Evolutionary conservation across 2,113 vertebrate genomes (phyloP), one percentile per base, ranked within the genome.

Genomic region (Malaclemys terrapin): DNA sequence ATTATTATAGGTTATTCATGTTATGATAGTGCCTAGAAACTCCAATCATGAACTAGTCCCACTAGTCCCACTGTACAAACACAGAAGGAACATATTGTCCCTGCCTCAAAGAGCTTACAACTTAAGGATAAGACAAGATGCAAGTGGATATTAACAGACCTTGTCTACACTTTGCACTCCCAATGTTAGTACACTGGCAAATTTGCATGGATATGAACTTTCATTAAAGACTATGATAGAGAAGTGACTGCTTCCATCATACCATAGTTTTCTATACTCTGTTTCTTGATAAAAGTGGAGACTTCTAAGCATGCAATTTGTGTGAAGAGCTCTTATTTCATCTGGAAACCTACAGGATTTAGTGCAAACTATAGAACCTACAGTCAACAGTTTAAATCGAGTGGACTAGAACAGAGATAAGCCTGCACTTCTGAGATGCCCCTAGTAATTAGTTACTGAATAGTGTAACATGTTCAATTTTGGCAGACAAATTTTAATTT

Each of bases 401-500:
- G 82, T 86, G 45, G 54, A 85, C 53, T 96, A 82, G n/a, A 97
- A 96, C 92, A 92, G 82, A 96, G 88, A 96, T 89, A 42, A 14
- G 65, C 72, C 87, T 93, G 79, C 5, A 69, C 87, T 94, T 96
- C 84, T 94, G 91, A 95, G 47, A 72, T 93, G 72, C 1, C 17
- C 42, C 49, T 19, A 84, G 92, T 88, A 96, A 97, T 96, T 96
- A 97, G n/a, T 83, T 96, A 65, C 45, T 53, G 75, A 93, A 52
- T 25, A 93, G 38, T 76, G 80, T 82, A 93, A 97, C 92, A 95
- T n/a, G 42, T 92, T 98, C 54, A 90, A 84, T 31, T 91, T 8
- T 7, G 82, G 87, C 49, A 95, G 92, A 97, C 94, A 88, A 96
- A 96, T 97, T 97, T 95, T 93, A 93, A 89, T 97, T 97, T 96